A percentile compares a stretch with the other conserved stretches of the same genome.
phyloP scores from a whole-genome alignment of 2,113 vertebrate species.

The Laterallus jamaicensis region DNA sequence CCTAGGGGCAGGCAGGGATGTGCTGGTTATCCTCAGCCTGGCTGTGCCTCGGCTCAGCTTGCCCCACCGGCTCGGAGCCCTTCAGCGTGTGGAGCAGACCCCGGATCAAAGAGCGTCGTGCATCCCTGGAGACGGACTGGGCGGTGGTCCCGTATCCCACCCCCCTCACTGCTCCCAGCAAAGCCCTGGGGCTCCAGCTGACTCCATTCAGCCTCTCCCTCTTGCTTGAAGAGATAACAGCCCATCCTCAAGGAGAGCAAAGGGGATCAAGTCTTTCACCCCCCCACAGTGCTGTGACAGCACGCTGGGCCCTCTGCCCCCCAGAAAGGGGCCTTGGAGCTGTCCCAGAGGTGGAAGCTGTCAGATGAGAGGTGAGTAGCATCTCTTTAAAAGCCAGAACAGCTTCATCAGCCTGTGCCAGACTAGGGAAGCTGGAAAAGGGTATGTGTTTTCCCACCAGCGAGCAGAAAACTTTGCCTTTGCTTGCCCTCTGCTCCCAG shows the following conservation, averaged over 20 bases:
- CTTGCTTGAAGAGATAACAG: background rate
- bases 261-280: background rate
- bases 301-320: accelerated
- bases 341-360: background rate
- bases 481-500: background rate
- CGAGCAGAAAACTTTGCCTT: background rate
- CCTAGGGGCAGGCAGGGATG: background rate
- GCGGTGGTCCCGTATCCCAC: accelerated
- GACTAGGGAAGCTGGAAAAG: background rate
- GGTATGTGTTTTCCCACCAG: background rate
- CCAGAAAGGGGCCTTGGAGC: accelerated
- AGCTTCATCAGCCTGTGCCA: accelerated
- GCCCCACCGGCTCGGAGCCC: accelerated
- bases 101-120: accelerated
- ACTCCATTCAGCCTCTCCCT: background rate
- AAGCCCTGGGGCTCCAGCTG: accelerated
- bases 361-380: background rate
- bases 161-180: background rate
- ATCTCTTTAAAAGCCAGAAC: background rate
- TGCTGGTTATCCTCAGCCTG: background rate
- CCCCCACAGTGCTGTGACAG: too few species aligned
- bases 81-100: accelerated
- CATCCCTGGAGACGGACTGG: background rate
- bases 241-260: background rate
- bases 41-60: background rate